A percentile compares a stretch with the other conserved stretches of the same genome.
Evolutionary conservation across 2,888 invertebrate species (phyloP).

Genomic region (Sipunculus nudus): DNA sequence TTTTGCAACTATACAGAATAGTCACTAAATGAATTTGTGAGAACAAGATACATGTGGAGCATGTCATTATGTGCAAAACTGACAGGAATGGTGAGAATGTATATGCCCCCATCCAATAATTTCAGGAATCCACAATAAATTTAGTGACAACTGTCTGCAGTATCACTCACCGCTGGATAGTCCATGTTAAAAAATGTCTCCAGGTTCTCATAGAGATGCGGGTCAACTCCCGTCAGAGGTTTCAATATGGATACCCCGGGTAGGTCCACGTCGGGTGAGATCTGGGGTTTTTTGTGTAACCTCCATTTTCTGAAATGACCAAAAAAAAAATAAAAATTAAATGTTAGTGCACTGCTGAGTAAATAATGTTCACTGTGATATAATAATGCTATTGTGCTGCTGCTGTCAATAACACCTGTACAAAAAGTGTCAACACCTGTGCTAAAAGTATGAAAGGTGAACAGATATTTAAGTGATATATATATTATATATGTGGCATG

Average conservation of each 20-base stretch:
- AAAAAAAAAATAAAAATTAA: constrained; percentile 16
- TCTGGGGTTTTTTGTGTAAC: constrained; percentile 47
- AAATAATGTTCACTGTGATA: neutral
- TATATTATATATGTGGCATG: too few species aligned
- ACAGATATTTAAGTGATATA: too few species aligned
- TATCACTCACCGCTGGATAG: constrained; percentile 73
- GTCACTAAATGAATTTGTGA: too few species aligned
- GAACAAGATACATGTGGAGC: too few species aligned
- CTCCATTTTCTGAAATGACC: constrained; percentile 54
- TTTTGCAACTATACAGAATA: too few species aligned
- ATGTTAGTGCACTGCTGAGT: neutral
- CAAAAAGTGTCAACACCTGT: too few species aligned
- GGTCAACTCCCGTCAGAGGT: constrained; percentile 92
- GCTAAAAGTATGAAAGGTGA: too few species aligned
- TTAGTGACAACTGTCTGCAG: neutral
- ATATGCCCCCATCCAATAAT: too few species aligned
- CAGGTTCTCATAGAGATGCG: constrained; percentile 87
- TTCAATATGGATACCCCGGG: constrained; percentile 93
- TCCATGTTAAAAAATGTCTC: constrained; percentile 96
- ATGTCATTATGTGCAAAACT: too few species aligned
- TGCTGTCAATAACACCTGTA: neutral
- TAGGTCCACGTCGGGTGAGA: constrained; percentile 46
- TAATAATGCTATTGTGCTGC: neutral
- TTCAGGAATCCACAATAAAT: too few species aligned
- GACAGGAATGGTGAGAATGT: too few species aligned